Conservation (phyloP, 2,113 vertebrate genomes). For the pig (Sus scrofa) region T2T-Sscrofa CM000828.6:48972001-48972500, state of each 20-base stretch:
- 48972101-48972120: neutral
- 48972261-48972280: too few relatives aligned
- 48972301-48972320: too few relatives aligned
- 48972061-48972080: neutral
- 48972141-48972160: neutral
- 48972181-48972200: neutral
- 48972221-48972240: neutral
- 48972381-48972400: too few relatives aligned
- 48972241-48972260: neutral
- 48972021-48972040: neutral
- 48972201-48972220: neutral
- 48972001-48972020: neutral
- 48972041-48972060: neutral
- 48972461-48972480: too few relatives aligned
- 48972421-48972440: too few relatives aligned
- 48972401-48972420: too few relatives aligned
- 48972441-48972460: too few relatives aligned
- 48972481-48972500: too few relatives aligned
- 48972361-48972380: too few relatives aligned
- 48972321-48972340: too few relatives aligned
- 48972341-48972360: too few relatives aligned
- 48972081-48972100: neutral
- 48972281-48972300: too few relatives aligned
- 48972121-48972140: neutral
- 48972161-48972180: neutral